Evolutionary conservation across 1,140 invertebrate species (phyloP).

Genomic region (Diorhabda carinulata): DNA sequence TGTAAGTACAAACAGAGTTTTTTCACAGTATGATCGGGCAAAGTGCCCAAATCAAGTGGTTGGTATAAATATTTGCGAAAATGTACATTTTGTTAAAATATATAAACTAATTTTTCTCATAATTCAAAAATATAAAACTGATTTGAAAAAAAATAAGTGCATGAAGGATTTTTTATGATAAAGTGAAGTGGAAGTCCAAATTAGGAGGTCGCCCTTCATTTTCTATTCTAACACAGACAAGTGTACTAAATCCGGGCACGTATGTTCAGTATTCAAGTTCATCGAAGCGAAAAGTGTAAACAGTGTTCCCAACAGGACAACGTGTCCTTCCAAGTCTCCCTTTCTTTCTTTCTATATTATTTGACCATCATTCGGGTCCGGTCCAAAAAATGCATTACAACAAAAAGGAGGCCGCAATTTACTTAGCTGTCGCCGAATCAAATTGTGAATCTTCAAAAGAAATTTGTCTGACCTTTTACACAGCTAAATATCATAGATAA

Average conservation of each 20-base stretch:
- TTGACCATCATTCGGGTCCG: neutral
- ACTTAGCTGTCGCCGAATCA: constrained; percentile 42
- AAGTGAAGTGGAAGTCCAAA: too few species aligned
- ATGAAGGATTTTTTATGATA: too few species aligned
- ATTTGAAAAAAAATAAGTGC: too few species aligned
- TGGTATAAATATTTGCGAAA: too few species aligned
- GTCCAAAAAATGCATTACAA: constrained; percentile 9
- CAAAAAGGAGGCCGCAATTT: constrained; percentile 39
- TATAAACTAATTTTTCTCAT: too few species aligned
- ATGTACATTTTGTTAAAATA: too few species aligned
- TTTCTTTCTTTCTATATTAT: constrained; percentile 3
- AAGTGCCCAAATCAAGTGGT: too few species aligned
- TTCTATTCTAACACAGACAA: constrained; percentile 15
- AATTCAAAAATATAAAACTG: too few species aligned
- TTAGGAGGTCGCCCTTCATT: neutral
- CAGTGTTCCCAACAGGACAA: constrained; percentile 6
- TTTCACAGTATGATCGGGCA: too few species aligned
- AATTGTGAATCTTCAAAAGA: constrained; percentile 46
- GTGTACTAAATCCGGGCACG: constrained; percentile 17
- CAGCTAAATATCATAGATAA: neutral
- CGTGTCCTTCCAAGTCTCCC: constrained; percentile 6
- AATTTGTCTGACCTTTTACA: constrained; percentile 19
- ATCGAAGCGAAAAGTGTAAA: constrained; percentile 15
- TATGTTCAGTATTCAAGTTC: constrained; percentile 7
- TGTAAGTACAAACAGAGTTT: too few species aligned